A percentile compares a stretch with the other conserved stretches of the same genome.
Evolutionary conservation across 2,888 invertebrate genomes (phyloP).

Genomic region (Cosmia pyralina): DNA sequence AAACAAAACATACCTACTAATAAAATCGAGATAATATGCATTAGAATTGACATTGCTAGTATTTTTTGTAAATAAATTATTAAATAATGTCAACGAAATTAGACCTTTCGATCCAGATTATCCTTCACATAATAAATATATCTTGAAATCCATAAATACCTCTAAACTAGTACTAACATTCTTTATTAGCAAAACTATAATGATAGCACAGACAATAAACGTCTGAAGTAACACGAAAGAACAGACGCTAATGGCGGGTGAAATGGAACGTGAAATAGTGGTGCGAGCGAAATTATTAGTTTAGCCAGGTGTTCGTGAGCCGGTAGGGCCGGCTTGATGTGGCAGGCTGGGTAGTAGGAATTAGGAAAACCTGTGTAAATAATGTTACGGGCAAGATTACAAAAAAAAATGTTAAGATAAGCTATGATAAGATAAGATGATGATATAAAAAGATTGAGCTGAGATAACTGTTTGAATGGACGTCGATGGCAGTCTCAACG

Average conservation of each 20-base stretch:
- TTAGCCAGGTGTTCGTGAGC: slow-evolving; percentile 73
- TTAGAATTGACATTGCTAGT: background rate
- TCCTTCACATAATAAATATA: background rate
- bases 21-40: no score
- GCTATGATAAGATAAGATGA: no score
- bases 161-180: slow-evolving; percentile 5
- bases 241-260: slow-evolving; percentile 71
- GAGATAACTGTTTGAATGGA: no score
- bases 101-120: background rate
- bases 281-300: slow-evolving; percentile 78
- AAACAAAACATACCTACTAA: no score
- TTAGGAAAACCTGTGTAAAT: slow-evolving; percentile 8
- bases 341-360: background rate
- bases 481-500: slow-evolving; percentile 7
- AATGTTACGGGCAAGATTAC: slow-evolving; percentile 11
- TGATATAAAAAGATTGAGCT: no score
- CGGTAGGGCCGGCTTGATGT: slow-evolving; percentile 60
- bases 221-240: slow-evolving; percentile 66
- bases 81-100: background rate
- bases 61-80: background rate
- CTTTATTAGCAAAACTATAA: slow-evolving; percentile 31
- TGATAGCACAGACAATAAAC: slow-evolving; percentile 47
- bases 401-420: background rate
- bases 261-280: slow-evolving; percentile 73
- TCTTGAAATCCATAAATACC: background rate